phyloP scores from a whole-genome alignment of 2,113 vertebrate species.

The Saiga tatarica region DNA sequence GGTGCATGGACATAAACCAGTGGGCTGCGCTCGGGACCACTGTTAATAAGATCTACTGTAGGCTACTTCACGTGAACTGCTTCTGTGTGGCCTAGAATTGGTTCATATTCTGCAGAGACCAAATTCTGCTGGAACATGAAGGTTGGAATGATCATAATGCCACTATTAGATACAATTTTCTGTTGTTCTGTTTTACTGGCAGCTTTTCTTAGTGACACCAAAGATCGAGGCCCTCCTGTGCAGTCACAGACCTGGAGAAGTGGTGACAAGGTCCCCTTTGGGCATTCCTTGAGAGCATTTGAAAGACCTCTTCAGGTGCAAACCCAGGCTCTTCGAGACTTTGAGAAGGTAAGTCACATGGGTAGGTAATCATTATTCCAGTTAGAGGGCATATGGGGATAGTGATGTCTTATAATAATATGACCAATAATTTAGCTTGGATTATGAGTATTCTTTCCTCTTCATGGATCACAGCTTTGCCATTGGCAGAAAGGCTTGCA shows the following conservation, averaged over 20 bases:
- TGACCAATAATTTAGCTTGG: not conserved
- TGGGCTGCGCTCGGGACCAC: not conserved
- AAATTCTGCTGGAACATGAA: not conserved
- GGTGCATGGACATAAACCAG: not conserved
- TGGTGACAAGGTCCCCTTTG: slow-evolving; percentile 65
- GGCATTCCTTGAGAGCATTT: slow-evolving; percentile 85
- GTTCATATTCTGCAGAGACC: not conserved
- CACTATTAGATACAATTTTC: not conserved
- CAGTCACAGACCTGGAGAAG: slow-evolving; percentile 64
- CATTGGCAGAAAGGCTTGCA: not conserved
- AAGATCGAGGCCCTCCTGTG: slow-evolving; percentile 70
- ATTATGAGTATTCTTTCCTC: not conserved
- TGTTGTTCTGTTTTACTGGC: slow-evolving; percentile 39
- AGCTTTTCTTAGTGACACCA: slow-evolving; percentile 83
- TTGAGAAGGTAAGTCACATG: slow-evolving; percentile 88
- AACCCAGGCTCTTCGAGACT: slow-evolving; percentile 90
- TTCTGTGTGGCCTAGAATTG: not conserved
- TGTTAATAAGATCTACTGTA: not conserved
- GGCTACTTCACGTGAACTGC: not conserved
- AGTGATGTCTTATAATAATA: not conserved
- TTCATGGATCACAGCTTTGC: not conserved
- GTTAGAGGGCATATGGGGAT: not conserved
- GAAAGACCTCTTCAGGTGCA: slow-evolving; percentile 83
- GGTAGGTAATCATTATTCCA: not conserved
- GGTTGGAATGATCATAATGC: not conserved